Conservation (phyloP, 2,113 vertebrate species). For the Thunnus maccoyii region DNA sequence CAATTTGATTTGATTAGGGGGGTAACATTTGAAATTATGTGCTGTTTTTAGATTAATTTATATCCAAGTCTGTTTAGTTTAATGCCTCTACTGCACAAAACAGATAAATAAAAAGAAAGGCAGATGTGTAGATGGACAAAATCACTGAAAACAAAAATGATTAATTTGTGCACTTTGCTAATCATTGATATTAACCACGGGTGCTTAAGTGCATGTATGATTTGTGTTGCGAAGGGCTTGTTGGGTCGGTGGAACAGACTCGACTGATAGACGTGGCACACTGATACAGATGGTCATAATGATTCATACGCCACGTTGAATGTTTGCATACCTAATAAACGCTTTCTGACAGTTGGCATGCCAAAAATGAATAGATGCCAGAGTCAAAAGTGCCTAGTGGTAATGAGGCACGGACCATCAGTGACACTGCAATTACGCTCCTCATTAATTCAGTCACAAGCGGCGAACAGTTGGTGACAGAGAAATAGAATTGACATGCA, state of each 20-base stretch:
- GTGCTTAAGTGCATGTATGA: neutral
- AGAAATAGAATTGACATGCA: constrained; percentile 54
- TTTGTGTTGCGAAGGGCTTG: neutral
- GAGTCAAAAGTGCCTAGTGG: constrained; percentile 60
- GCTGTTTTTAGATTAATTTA: neutral
- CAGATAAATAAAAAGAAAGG: neutral
- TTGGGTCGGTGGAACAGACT: neutral
- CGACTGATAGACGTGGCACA: neutral
- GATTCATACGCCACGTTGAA: constrained; percentile 35
- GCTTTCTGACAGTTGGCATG: constrained; percentile 67
- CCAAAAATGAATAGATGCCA: constrained; percentile 49
- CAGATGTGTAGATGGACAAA: neutral
- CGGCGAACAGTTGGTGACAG: constrained; percentile 64
- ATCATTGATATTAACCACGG: neutral
- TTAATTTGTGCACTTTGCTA: neutral
- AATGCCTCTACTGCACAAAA: neutral
- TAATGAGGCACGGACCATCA: constrained; percentile 52
- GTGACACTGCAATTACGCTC: constrained; percentile 67
- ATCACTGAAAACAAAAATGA: neutral
- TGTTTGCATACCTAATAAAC: constrained; percentile 65
- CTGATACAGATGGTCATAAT: constrained; percentile 65
- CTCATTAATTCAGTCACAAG: constrained; percentile 72
- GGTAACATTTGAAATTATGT: neutral
- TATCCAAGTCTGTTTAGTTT: neutral
- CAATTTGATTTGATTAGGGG: neutral